These are phyloP conservation scores for Fragum sueziense DNA, from an alignment of 2,888 invertebrate species.

Conservation along the genomic window DNA sequence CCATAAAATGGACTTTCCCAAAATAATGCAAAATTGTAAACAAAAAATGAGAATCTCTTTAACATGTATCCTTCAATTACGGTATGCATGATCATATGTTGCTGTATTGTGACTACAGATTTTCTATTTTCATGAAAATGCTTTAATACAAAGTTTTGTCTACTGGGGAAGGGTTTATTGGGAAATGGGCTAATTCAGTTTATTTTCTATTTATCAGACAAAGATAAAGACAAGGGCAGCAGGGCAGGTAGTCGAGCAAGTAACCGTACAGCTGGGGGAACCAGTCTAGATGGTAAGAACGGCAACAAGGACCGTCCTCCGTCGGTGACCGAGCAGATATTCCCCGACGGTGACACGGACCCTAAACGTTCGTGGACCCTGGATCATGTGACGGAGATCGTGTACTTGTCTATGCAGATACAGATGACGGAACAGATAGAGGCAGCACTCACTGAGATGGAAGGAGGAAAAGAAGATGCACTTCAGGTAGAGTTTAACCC, in stretches of 20 bases:
- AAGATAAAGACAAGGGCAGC: slow-evolving; percentile 45
- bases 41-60: too few species aligned
- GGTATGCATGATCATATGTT: too few species aligned
- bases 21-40: too few species aligned
- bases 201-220: slow-evolving; percentile 25
- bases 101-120: too few species aligned
- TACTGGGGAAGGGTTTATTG: too few species aligned
- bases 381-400: slow-evolving; percentile 79
- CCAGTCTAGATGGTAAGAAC: slow-evolving; percentile 46
- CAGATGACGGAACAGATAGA: slow-evolving; percentile 76
- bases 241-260: slow-evolving; percentile 52
- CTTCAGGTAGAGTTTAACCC: slow-evolving; percentile 66
- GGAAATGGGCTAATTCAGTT: too few species aligned
- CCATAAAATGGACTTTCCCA: too few species aligned
- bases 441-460: slow-evolving; percentile 69
- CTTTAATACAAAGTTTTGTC: too few species aligned
- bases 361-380: slow-evolving; percentile 75
- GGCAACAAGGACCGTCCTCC: slow-evolving; percentile 57
- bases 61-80: too few species aligned
- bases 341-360: slow-evolving; percentile 53
- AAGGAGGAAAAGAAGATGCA: slow-evolving; percentile 72
- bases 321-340: slow-evolving; percentile 65
- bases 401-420: slow-evolving; percentile 77
- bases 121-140: too few species aligned
- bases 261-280: slow-evolving; percentile 31